Conservation (phyloP, 2,797 vertebrate species). For the Lycodopsis pacificus region DNA sequence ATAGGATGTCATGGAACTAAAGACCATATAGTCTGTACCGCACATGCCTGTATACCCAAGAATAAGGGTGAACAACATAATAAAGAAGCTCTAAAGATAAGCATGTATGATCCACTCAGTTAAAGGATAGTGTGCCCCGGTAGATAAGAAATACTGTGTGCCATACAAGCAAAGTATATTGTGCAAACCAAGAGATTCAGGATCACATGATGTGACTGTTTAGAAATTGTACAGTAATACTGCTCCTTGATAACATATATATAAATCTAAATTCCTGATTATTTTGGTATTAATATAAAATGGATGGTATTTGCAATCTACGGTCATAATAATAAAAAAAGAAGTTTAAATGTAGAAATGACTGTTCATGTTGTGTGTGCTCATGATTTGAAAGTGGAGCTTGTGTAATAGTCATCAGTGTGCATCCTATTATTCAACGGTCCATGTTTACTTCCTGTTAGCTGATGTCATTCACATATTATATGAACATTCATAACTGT, state of each 20-base stretch:
- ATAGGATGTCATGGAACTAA: not conserved
- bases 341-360: not conserved
- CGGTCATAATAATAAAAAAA: not conserved
- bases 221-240: not conserved
- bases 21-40: not conserved
- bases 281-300: not conserved
- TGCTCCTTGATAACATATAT: not conserved
- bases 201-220: not conserved
- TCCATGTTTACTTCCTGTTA: not conserved
- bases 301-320: not conserved
- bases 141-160: conserved; percentile 19
- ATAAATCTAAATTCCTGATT: not conserved
- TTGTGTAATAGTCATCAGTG: not conserved
- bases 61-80: conserved; percentile 26
- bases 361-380: not conserved
- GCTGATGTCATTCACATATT: not conserved
- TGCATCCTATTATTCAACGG: not conserved
- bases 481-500: not conserved
- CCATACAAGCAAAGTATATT: not conserved
- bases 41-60: not conserved
- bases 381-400: not conserved
- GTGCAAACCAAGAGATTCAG: not conserved
- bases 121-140: conserved; percentile 11
- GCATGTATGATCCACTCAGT: not conserved
- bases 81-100: conserved; percentile 64